Percentiles rank a stretch among this genome's conserved stretches.
phyloP scores from a whole-genome alignment of 2,888 invertebrate genomes.

The Epinotia ramella region DNA sequence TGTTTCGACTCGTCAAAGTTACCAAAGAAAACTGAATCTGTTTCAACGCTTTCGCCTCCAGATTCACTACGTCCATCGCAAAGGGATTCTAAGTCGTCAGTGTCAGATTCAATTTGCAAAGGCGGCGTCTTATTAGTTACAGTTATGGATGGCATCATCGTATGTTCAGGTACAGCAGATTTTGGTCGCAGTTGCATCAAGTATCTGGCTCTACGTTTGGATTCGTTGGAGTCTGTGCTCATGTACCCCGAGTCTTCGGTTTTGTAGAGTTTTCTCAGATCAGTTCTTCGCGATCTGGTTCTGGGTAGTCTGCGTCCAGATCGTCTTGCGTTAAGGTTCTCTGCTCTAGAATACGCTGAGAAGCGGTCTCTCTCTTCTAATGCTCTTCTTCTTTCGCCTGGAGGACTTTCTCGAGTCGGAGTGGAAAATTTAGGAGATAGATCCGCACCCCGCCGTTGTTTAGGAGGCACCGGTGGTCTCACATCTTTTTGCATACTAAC shows the following conservation, averaged over 20 bases:
- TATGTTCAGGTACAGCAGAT: conserved; percentile 60
- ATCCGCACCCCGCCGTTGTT: conserved; percentile 67
- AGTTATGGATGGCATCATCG: conserved; percentile 53
- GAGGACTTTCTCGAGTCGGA: conserved; percentile 66
- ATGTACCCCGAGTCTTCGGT: conserved; percentile 93
- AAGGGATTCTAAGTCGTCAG: conserved; percentile 91
- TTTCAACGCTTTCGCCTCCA: conserved; percentile 94
- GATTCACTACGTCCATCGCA: conserved; percentile 94
- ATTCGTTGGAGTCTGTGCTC: conserved; percentile 92
- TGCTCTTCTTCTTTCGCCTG: conserved; percentile 66
- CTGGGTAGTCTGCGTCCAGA: conserved; percentile 75
- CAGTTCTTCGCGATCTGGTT: conserved; percentile 74
- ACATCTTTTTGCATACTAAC: conserved; percentile 65
- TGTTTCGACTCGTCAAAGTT: conserved; percentile 85
- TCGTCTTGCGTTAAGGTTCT: conserved; percentile 70
- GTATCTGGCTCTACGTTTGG: conserved; percentile 79
- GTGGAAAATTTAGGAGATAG: conserved; percentile 62
- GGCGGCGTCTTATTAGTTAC: conserved; percentile 62
- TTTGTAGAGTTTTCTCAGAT: conserved; percentile 73
- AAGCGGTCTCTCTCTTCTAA: conserved; percentile 76
- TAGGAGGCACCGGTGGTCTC: conserved; percentile 78
- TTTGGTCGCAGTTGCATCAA: conserved; percentile 77
- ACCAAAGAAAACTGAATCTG: conserved; percentile 94
- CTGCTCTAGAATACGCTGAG: conserved; percentile 65
- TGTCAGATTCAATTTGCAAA: conserved; percentile 83